A percentile compares a stretch with the other conserved stretches of the same genome.
Evolutionary conservation across 2,113 vertebrate genomes (phyloP).

Genomic region (Sula dactylatra): DNA sequence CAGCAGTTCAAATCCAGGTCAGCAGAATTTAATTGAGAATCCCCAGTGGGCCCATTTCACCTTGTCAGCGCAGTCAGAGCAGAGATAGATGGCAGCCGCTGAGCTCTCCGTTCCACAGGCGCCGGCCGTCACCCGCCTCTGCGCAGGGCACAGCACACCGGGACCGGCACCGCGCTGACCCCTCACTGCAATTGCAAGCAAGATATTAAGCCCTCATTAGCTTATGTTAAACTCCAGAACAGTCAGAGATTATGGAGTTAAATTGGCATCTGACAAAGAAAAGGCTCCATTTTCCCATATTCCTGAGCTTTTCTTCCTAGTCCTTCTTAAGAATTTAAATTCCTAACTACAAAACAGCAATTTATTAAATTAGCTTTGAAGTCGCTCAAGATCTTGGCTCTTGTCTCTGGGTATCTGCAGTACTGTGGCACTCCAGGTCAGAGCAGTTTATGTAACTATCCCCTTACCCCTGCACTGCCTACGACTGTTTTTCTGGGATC

Average conservation of each 20-base stretch:
- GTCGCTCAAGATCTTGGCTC: background rate
- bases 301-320: background rate
- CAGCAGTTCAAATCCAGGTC: background rate
- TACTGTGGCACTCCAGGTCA: background rate
- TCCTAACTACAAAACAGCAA: background rate
- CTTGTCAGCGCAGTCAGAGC: background rate
- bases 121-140: background rate
- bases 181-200: fast-evolving
- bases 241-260: fast-evolving
- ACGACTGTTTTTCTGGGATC: fast-evolving
- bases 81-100: background rate
- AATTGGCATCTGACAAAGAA: background rate
- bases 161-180: background rate
- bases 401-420: background rate
- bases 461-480: background rate
- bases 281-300: background rate
- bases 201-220: background rate
- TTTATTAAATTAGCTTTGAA: background rate
- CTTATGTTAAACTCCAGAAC: background rate
- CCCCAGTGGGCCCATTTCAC: background rate
- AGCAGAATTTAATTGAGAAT: background rate
- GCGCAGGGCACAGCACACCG: background rate
- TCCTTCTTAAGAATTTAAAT: background rate
- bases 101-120: background rate
- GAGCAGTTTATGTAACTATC: background rate